These are phyloP conservation scores for Gnathonemus echidnorhynchus DNA, from an alignment of 2,113 vertebrate genomes.

Conservation along the genomic window DNA sequence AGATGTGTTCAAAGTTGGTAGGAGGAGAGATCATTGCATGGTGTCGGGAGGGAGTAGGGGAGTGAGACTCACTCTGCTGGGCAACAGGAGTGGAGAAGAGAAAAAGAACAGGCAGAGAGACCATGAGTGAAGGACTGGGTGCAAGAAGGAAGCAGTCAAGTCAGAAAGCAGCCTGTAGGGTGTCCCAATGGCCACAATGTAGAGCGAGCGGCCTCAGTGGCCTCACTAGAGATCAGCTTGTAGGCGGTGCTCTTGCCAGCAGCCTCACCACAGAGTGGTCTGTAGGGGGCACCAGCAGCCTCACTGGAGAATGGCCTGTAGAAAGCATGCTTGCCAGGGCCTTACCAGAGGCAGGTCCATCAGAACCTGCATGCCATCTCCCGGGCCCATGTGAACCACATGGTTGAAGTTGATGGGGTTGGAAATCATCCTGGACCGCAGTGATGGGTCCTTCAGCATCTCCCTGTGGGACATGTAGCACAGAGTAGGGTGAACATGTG, in stretches of 20 bases:
- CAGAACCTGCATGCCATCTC: conserved; percentile 95
- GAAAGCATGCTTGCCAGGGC: background rate
- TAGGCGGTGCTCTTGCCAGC: background rate
- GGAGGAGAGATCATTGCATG: conserved; percentile 72
- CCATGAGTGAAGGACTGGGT: background rate
- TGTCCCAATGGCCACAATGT: background rate
- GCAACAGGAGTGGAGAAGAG: conserved; percentile 37
- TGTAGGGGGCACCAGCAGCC: background rate
- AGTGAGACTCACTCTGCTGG: conserved; percentile 66
- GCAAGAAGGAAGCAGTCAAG: background rate
- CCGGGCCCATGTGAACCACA: conserved; percentile 97
- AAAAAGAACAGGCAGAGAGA: conserved; percentile 26
- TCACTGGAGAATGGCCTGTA: background rate
- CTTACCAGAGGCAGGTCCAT: conserved; percentile 97
- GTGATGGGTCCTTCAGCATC: conserved; percentile 91
- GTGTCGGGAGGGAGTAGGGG: conserved; percentile 65
- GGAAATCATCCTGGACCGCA: conserved; percentile 91
- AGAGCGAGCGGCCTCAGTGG: background rate
- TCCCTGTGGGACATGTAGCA: conserved; percentile 60
- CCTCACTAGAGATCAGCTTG: too few species aligned
- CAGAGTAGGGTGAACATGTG: background rate
- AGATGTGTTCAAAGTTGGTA: conserved; percentile 77
- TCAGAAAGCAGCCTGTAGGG: background rate
- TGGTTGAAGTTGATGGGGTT: conserved; percentile 98
- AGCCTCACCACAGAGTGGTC: background rate